These are phyloP conservation scores for Rallus limicola DNA, from an alignment of 2,113 vertebrate genomes.

Conservation along the genomic window DNA sequence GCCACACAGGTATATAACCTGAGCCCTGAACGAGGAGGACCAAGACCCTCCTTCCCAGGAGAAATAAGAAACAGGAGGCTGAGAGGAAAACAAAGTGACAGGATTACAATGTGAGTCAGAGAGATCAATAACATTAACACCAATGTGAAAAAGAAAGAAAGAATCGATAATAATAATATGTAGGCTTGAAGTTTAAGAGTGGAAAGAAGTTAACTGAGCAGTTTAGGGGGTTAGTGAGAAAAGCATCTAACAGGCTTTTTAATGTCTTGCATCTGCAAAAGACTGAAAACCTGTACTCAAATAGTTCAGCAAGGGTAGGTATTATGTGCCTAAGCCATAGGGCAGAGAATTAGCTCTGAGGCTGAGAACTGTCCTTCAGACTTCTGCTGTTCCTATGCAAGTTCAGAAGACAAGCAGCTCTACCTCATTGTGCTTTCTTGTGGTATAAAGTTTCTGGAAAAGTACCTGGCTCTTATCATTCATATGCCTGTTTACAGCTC, in stretches of 20 bases:
- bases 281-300: neutral
- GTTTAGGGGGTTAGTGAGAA: neutral
- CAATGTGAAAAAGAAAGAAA: neutral
- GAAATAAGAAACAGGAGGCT: neutral
- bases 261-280: neutral
- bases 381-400: neutral
- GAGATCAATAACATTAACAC: neutral
- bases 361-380: neutral
- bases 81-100: neutral
- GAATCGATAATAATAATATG: neutral
- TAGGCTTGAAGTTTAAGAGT: neutral
- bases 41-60: neutral
- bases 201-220: neutral
- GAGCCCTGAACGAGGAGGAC: neutral
- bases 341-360: neutral
- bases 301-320: neutral
- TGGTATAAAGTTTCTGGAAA: neutral
- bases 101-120: neutral
- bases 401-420: neutral
- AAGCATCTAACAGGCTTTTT: neutral
- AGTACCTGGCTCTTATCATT: neutral
- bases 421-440: neutral
- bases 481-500: neutral
- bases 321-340: neutral
- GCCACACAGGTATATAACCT: neutral